A percentile compares a stretch with the other conserved stretches of the same genome.
Evolutionary conservation across 2,888 invertebrate species (phyloP).

Genomic region (Campoletis raptor): DNA sequence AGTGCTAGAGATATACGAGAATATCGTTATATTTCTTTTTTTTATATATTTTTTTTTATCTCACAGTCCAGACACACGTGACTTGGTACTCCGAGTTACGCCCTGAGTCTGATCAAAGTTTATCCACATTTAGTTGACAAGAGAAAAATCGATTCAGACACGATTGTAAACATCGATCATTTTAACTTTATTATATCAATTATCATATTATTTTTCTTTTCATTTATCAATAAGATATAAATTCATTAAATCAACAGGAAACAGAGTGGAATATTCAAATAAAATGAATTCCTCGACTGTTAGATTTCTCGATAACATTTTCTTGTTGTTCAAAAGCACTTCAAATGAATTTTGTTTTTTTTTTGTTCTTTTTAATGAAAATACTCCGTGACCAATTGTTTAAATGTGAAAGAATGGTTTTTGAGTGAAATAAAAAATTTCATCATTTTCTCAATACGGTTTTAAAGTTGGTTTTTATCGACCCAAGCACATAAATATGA

Average conservation of each 20-base stretch:
- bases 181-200: conserved; percentile 13
- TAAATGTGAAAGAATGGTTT: background rate
- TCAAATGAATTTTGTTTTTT: too few relatives aligned
- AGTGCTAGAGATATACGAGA: conserved; percentile 10
- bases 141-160: conserved; percentile 42
- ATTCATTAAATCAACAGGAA: background rate
- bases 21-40: conserved; percentile 28
- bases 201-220: background rate
- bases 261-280: background rate
- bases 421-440: background rate
- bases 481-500: background rate
- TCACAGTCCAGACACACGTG: conserved; percentile 23
- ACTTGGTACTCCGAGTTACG: conserved; percentile 22
- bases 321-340: too few relatives aligned
- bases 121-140: conserved; percentile 33
- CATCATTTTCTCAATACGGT: background rate
- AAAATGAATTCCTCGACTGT: background rate
- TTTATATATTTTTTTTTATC: conserved; percentile 25
- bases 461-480: background rate
- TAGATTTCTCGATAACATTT: too few relatives aligned
- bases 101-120: conserved; percentile 45
- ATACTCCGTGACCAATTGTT: background rate
- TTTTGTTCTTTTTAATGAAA: background rate
- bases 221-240: background rate
- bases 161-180: conserved; percentile 32